phyloP scores from a whole-genome alignment of 2,113 vertebrate species.

The Struthio camelus region DNA sequence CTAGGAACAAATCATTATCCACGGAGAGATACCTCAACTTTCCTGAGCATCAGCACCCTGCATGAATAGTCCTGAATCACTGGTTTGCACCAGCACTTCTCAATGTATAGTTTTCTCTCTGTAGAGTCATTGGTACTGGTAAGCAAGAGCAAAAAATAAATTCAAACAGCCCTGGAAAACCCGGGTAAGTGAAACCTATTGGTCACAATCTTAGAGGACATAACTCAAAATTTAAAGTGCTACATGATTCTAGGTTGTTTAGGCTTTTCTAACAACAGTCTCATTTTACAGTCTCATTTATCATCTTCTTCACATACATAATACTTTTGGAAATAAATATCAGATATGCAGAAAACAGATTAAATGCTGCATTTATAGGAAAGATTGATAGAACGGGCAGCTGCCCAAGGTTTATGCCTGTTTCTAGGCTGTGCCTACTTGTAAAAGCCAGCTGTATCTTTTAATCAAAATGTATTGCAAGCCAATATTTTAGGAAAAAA shows the following conservation, averaged over 20 bases:
- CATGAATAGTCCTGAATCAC: background rate
- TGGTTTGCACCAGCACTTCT: conserved; percentile 31
- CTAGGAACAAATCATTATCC: conserved; percentile 15
- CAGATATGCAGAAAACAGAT: background rate
- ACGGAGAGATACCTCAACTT: background rate
- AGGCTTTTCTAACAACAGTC: background rate
- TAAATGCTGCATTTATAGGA: background rate
- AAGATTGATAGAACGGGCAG: background rate
- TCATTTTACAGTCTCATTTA: background rate
- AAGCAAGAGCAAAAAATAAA: conserved; percentile 2
- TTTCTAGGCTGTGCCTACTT: background rate
- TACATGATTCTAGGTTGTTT: background rate
- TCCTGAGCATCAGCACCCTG: background rate
- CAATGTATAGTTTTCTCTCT: background rate
- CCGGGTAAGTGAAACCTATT: background rate
- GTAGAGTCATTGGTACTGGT: background rate
- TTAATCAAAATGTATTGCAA: background rate
- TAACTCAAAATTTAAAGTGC: background rate
- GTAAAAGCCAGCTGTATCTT: background rate
- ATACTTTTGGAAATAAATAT: background rate
- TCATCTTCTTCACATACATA: background rate
- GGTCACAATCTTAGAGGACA: background rate
- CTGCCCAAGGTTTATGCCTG: background rate
- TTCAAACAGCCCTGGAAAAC: background rate
- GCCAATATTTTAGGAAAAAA: background rate